These are phyloP conservation scores for Labrus mixtus DNA, from an alignment of 2,113 vertebrate genomes.

Conservation along the genomic window DNA sequence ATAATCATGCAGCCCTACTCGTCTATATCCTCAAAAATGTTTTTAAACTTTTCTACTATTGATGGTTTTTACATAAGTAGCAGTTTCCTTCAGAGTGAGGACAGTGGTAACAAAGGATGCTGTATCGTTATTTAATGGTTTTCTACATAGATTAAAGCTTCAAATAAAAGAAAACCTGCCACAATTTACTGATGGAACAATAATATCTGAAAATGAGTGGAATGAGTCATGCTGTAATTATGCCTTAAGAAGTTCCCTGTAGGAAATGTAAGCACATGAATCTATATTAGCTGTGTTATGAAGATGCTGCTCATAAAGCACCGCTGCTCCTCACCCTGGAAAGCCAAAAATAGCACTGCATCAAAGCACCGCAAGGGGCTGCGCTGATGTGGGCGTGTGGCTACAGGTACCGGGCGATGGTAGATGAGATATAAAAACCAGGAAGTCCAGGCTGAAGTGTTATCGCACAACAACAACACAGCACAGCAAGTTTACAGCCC, in stretches of 20 bases:
- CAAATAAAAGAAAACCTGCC: no score
- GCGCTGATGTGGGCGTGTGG: slow-evolving; percentile 37
- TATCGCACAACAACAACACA: slow-evolving; percentile 26
- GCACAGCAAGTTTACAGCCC: slow-evolving; percentile 30
- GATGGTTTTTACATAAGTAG: no score
- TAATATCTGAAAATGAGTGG: not conserved
- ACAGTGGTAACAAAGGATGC: no score
- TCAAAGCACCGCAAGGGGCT: slow-evolving; percentile 47
- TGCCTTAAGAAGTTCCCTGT: not conserved
- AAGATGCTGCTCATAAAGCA: slow-evolving; percentile 28
- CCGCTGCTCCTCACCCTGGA: slow-evolving; percentile 26
- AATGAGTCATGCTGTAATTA: not conserved
- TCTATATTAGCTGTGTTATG: slow-evolving; percentile 18
- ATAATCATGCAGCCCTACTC: no score
- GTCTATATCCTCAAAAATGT: no score
- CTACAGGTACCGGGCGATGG: slow-evolving; percentile 45
- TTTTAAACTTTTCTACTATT: no score
- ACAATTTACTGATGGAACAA: not conserved
- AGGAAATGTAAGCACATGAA: not conserved
- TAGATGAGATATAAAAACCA: slow-evolving; percentile 47
- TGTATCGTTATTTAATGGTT: no score
- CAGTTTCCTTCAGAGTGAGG: no score
- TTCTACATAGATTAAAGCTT: no score
- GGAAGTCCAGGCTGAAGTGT: slow-evolving; percentile 34
- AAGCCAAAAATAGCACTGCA: slow-evolving; percentile 58